A percentile compares a stretch with the other conserved stretches of the same genome.
Conservation (phyloP, 2,797 vertebrate species). For the Catamblyrhynchus diadema region DNA sequence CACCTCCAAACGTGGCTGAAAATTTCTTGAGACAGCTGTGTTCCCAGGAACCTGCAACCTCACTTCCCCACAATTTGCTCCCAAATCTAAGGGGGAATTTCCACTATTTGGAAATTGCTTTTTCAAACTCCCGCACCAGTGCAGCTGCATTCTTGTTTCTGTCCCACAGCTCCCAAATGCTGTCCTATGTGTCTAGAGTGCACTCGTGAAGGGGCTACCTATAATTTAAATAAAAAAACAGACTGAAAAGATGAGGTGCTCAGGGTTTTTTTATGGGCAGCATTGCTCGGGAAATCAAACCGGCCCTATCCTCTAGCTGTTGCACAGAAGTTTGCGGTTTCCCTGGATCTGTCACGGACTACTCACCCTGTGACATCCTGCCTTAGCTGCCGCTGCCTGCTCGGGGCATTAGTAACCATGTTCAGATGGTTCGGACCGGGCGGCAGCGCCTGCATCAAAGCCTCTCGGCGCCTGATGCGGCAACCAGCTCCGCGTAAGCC, state of each 20-base stretch:
- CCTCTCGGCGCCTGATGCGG: not conserved
- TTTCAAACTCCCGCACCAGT: not conserved
- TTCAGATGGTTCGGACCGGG: too few relatives aligned
- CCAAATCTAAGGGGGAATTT: not conserved
- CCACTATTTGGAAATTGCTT: not conserved
- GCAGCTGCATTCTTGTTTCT: not conserved
- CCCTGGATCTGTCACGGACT: not conserved
- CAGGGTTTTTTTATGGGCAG: accelerated
- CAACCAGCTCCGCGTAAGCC: not conserved
- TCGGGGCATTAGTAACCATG: too few relatives aligned
- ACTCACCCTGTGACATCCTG: not conserved
- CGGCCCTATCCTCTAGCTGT: not conserved
- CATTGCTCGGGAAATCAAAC: not conserved
- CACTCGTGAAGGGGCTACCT: not conserved
- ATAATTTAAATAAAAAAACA: not conserved
- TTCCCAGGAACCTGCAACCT: not conserved
- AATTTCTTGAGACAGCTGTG: not conserved
- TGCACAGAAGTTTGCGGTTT: not conserved
- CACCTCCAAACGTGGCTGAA: not conserved
- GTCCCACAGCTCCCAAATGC: not conserved
- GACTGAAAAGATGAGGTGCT: not conserved
- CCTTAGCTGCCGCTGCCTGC: not conserved
- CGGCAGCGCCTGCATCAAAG: not conserved
- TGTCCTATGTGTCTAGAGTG: accelerated
- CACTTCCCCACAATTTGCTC: not conserved